These are phyloP conservation scores for Stegana nigrithorax DNA, from an alignment of 2,888 invertebrate genomes.

Conservation along the genomic window DNA sequence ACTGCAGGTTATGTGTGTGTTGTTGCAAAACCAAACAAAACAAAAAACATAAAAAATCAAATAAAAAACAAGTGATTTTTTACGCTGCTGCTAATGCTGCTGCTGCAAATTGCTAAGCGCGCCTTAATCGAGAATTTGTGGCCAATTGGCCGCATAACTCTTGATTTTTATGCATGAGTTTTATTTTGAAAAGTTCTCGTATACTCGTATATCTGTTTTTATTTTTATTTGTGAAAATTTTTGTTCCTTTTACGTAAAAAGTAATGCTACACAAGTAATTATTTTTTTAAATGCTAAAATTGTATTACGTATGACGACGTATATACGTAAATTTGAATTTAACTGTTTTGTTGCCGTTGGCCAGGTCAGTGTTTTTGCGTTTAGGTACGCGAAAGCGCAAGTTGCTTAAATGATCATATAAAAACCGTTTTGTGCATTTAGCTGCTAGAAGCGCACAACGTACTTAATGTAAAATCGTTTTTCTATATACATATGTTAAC, in stretches of 20 bases:
- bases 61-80: too few species aligned
- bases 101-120: slow-evolving; percentile 8
- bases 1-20: slow-evolving; percentile 44
- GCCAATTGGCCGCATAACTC: slow-evolving; percentile 34
- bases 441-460: neutral
- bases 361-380: neutral
- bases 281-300: neutral
- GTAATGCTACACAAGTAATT: slow-evolving; percentile 6
- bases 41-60: too few species aligned
- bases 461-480: slow-evolving; percentile 9
- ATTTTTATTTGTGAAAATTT: neutral
- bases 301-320: neutral
- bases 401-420: slow-evolving; percentile 64
- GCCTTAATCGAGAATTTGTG: slow-evolving; percentile 15
- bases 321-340: neutral
- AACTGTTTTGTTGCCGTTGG: neutral
- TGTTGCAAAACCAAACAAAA: slow-evolving; percentile 41
- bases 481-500: too few species aligned
- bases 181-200: slow-evolving; percentile 9
- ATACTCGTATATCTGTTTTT: slow-evolving; percentile 5
- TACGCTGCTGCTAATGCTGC: slow-evolving; percentile 31
- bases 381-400: neutral
- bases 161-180: slow-evolving; percentile 52
- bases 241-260: neutral
- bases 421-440: slow-evolving; percentile 54